Percentiles rank a stretch among this genome's conserved stretches.
phyloP scores from a whole-genome alignment of 2,888 invertebrate species.

The Patella depressa region DNA sequence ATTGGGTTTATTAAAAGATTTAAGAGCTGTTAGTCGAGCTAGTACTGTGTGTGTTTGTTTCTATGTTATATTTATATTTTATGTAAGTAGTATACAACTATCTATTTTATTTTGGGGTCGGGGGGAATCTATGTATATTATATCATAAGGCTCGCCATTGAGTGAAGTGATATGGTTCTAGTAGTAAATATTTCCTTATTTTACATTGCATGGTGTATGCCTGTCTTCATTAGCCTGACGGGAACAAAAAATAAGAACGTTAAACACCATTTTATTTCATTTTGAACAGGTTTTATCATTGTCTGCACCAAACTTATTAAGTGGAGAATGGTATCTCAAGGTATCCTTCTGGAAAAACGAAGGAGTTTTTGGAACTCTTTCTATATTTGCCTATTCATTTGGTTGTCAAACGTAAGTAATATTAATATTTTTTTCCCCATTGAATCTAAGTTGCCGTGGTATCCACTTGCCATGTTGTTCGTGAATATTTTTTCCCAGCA shows the following conservation, averaged over 20 bases:
- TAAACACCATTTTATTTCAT: too few relatives aligned
- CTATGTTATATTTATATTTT: slow-evolving; percentile 88
- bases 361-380: slow-evolving; percentile 91
- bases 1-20: slow-evolving; percentile 87
- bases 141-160: background rate
- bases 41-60: slow-evolving; percentile 92
- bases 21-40: slow-evolving; percentile 89
- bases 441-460: background rate
- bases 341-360: slow-evolving; percentile 76
- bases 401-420: slow-evolving; percentile 92
- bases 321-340: slow-evolving; percentile 79
- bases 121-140: background rate
- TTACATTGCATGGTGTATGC: too few relatives aligned
- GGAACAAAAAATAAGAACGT: too few relatives aligned
- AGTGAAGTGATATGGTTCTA: too few relatives aligned
- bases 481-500: background rate
- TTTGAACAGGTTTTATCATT: slow-evolving; percentile 81
- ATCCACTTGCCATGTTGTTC: background rate
- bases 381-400: slow-evolving; percentile 96
- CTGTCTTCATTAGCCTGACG: too few relatives aligned
- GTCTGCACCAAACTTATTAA: slow-evolving; percentile 82
- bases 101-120: too few relatives aligned
- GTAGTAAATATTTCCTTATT: too few relatives aligned
- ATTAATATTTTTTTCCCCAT: too few relatives aligned
- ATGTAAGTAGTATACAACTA: slow-evolving; percentile 75